phyloP scores from a whole-genome alignment of 2,797 vertebrate genomes.

The Ptychadena robeensis region DNA sequence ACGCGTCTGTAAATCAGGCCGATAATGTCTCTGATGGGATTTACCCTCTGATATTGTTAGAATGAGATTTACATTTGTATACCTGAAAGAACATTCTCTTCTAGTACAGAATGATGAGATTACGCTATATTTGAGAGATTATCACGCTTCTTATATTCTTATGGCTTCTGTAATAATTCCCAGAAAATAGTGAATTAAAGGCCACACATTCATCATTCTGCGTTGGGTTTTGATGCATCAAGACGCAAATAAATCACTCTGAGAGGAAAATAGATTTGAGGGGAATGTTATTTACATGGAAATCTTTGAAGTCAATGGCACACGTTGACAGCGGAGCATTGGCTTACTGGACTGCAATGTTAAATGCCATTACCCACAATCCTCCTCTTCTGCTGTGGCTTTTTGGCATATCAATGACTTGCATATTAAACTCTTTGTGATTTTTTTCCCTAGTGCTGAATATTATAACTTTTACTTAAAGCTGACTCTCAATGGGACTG shows the following conservation, averaged over 20 bases:
- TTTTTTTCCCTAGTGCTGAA: neutral
- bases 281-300: constrained; percentile 7
- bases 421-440: neutral
- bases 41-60: constrained; percentile 2
- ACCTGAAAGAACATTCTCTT: neutral
- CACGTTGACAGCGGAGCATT: neutral
- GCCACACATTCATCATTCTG: constrained; percentile 4
- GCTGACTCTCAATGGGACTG: neutral
- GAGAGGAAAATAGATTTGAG: neutral
- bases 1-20: neutral
- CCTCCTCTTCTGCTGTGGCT: neutral
- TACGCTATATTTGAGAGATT: neutral
- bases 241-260: constrained; percentile 8
- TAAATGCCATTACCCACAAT: neutral
- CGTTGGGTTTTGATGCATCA: neutral
- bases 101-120: neutral
- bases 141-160: neutral
- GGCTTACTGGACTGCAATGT: neutral
- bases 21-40: neutral
- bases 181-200: neutral
- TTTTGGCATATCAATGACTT: neutral
- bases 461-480: neutral
- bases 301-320: neutral
- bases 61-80: neutral
- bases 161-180: constrained; percentile 1